phyloP scores from a whole-genome alignment of 2,113 vertebrate species.

The Salvator merianae region DNA sequence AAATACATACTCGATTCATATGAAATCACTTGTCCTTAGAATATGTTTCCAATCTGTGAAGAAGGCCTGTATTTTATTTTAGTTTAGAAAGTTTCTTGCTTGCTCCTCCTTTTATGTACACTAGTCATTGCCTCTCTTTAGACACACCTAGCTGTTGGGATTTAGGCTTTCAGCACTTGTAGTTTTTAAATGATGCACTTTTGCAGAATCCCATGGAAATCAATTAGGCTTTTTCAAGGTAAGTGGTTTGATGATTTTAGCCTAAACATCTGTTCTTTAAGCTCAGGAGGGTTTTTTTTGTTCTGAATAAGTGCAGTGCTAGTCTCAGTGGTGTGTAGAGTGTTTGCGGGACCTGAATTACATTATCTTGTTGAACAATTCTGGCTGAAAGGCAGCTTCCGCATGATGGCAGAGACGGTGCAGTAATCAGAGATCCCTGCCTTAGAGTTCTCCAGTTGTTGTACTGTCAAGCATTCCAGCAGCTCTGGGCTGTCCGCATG shows the following conservation, averaged over 20 bases:
- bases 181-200: neutral
- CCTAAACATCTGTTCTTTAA: neutral
- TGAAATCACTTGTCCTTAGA: neutral
- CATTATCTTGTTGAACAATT: neutral
- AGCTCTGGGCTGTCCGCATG: too few relatives aligned
- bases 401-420: too few relatives aligned
- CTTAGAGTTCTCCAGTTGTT: too few relatives aligned
- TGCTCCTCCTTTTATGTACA: neutral
- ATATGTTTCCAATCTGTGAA: neutral
- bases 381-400: neutral
- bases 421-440: too few relatives aligned
- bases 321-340: neutral
- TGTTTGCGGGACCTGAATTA: neutral
- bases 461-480: too few relatives aligned
- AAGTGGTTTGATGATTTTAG: neutral
- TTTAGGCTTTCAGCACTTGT: neutral
- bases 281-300: neutral
- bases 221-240: neutral
- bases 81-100: neutral
- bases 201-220: neutral
- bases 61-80: neutral
- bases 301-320: neutral
- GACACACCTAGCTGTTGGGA: neutral
- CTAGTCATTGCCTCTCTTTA: neutral
- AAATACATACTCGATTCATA: constrained; percentile 7